Base-by-base conservation (phyloP, 92 coral and sea anemone species). In the Palythoa caribaeorum region DNA sequence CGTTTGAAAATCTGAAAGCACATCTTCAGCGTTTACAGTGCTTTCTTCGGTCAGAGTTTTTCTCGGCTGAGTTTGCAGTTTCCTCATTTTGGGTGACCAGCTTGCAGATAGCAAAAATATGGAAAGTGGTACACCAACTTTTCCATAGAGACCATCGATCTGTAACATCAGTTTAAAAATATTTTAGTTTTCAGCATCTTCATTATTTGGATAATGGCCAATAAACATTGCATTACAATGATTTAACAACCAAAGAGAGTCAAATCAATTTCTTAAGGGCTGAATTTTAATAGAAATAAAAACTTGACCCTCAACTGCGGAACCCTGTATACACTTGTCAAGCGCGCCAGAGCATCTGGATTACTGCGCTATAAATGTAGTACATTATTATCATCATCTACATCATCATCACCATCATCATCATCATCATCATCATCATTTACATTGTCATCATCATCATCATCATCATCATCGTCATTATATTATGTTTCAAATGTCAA, bases 31-130 rank as follows among this genome's bases (percentile, higher is more conserved):
- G 38, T 57, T 80, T n/a, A 60, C 75, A 35, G 69, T 71, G 40
- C 12, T 44, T 21, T 65, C 81, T 6, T 51, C 78, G 73, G 78
- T 40, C n/a, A 16, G 47, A 14, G 40, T 2, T 81, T 38, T 37
- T 21, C 83, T 70, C 55, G 89, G 90, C 38, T 71, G 81, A 69
- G 87, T 88, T 73, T 91, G 94, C 10, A 88, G 79, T 35, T 91
- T 78, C 19, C 94, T 86, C 92, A 88, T 78, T 65, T 78, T 84
- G 1, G 94, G 94, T 59, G 92, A 88, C 94, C 94, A 91, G 71
- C 89, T 84, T 20, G 87, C 76, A 36, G 94, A 91, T 9, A 91
- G 83, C 81, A 91, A 63, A 21, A 84, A 9, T 13, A 88, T 38
- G 9, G 89, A 63, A 38, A 90, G 15, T 36, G 91, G 83, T 9